Evolutionary conservation across 64 coral and sea anemone genomes (phyloP).

Genomic region (Pocillopora damicornis): DNA sequence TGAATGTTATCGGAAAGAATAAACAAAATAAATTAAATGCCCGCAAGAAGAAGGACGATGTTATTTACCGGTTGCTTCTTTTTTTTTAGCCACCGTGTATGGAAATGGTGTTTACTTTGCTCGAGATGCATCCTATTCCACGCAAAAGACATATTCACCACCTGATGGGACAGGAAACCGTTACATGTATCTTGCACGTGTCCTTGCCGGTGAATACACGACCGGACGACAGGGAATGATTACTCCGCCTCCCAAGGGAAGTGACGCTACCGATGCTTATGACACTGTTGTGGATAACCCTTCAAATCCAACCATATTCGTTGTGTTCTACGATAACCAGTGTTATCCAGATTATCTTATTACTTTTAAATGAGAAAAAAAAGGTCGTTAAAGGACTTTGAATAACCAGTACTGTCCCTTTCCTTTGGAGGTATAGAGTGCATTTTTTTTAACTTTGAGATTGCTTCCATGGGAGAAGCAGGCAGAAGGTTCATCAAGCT

Average conservation of each 20-base stretch:
- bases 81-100: slow-evolving; percentile 31
- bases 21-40: too few relatives aligned
- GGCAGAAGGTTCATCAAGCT: too few relatives aligned
- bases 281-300: slow-evolving; percentile 48
- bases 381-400: background rate
- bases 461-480: too few relatives aligned
- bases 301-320: slow-evolving; percentile 24
- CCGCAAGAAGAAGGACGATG: too few relatives aligned
- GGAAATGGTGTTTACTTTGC: slow-evolving; percentile 57
- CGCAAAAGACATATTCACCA: slow-evolving; percentile 6
- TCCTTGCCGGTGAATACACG: slow-evolving; percentile 29
- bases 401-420: too few relatives aligned
- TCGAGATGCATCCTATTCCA: slow-evolving; percentile 44
- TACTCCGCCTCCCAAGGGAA: slow-evolving; percentile 24
- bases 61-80: background rate
- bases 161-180: slow-evolving; percentile 5
- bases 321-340: slow-evolving; percentile 56
- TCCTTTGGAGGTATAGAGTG: background rate
- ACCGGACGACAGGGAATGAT: slow-evolving; percentile 37
- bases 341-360: slow-evolving; percentile 50
- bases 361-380: slow-evolving; percentile 10
- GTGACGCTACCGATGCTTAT: slow-evolving; percentile 28
- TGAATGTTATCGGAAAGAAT: too few relatives aligned
- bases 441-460: too few relatives aligned
- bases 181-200: slow-evolving; percentile 46